Evolutionary conservation across 2,113 vertebrate species (phyloP).

Genomic region (Oostethus manadensis): DNA sequence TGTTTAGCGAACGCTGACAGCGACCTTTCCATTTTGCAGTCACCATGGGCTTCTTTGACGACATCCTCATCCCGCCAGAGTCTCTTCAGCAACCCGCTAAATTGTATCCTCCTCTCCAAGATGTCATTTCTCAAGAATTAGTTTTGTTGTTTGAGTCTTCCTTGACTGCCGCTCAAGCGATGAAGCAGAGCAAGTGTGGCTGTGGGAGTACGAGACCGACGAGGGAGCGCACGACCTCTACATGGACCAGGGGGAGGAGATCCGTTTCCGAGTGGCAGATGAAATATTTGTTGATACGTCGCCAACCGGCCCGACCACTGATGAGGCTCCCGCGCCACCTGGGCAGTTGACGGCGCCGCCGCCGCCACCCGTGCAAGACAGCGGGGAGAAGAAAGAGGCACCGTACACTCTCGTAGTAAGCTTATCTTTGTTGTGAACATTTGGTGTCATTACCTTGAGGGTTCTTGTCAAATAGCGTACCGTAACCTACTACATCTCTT

Average conservation of each 20-base stretch:
- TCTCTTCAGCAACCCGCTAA: slow-evolving; percentile 92
- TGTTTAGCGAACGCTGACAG: not conserved
- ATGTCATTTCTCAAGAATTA: not conserved
- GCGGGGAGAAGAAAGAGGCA: slow-evolving; percentile 82
- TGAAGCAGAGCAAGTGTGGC: slow-evolving; percentile 94
- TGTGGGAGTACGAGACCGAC: slow-evolving; percentile 97
- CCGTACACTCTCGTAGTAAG: slow-evolving; percentile 90
- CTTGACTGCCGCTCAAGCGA: slow-evolving; percentile 80
- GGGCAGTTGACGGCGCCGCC: slow-evolving; percentile 30
- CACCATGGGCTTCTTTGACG: slow-evolving; percentile 90
- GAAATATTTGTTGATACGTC: slow-evolving; percentile 93
- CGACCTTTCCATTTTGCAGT: slow-evolving; percentile 68
- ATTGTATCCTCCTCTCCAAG: slow-evolving; percentile 87
- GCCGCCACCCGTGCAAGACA: slow-evolving; percentile 32
- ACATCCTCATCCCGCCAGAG: slow-evolving; percentile 90
- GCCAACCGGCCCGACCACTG: slow-evolving; percentile 81
- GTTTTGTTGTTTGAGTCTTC: slow-evolving; percentile 13
- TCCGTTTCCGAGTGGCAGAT: slow-evolving; percentile 89
- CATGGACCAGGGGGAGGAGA: slow-evolving; percentile 95
- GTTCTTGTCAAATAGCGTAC: too few species aligned
- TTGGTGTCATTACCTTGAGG: not conserved
- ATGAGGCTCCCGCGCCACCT: slow-evolving; percentile 54
- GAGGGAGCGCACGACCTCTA: slow-evolving; percentile 97
- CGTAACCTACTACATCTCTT: not conserved
- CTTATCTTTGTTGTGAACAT: not conserved